Evolutionary conservation across 2,113 vertebrate genomes (phyloP).

Genomic region (Turnix velox): DNA sequence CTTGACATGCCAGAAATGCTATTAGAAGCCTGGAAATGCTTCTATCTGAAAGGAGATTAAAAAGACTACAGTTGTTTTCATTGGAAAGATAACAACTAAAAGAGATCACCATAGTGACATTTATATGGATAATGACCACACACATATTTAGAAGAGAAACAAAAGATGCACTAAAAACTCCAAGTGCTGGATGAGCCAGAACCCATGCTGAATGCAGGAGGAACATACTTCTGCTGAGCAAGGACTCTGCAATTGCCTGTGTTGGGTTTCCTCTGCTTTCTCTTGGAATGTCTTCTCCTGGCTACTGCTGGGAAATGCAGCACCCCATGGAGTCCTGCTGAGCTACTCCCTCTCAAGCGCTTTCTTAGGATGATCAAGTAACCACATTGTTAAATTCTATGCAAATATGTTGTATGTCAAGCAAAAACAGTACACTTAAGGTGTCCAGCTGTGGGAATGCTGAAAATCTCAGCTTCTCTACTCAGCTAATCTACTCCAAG

Average conservation of each 20-base stretch:
- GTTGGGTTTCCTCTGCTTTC: constrained; percentile 10
- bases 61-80: constrained; percentile 29
- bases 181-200: neutral
- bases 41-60: neutral
- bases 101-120: constrained; percentile 19
- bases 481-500: neutral
- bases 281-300: neutral
- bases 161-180: constrained; percentile 31
- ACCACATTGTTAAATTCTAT: neutral
- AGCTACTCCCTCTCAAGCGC: neutral
- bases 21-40: neutral
- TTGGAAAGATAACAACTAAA: constrained; percentile 21
- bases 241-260: neutral
- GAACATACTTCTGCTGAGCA: constrained; percentile 9
- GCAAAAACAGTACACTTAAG: neutral
- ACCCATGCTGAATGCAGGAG: constrained; percentile 34
- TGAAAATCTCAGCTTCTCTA: neutral
- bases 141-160: constrained; percentile 29
- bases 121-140: constrained; percentile 47
- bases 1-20: neutral
- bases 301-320: constrained; percentile 22
- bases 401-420: neutral
- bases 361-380: neutral
- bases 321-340: neutral
- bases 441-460: constrained; percentile 3